These are phyloP conservation scores for Macrophya alboannulata DNA, from an alignment of 2,888 invertebrate species.

Conservation along the genomic window DNA sequence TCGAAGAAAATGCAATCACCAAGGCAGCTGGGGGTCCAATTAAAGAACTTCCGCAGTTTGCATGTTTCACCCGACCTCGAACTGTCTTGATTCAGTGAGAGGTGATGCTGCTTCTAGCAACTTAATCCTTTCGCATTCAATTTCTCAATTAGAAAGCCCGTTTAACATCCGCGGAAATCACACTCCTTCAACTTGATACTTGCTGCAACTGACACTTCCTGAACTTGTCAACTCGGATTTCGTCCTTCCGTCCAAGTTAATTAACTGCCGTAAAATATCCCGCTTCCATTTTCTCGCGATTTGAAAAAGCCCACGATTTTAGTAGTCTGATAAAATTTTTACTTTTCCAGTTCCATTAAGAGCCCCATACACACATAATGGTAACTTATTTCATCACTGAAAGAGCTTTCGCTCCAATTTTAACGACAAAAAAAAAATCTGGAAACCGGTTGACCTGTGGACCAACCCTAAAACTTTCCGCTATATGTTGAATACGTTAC, in stretches of 20 bases:
- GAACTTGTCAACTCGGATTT: not conserved
- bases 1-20: constrained; percentile 41
- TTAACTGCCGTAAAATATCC: not conserved
- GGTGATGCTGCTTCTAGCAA: not conserved
- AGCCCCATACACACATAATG: not conserved
- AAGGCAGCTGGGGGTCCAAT: constrained; percentile 10
- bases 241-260: not conserved
- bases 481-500: too few species aligned
- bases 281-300: not conserved
- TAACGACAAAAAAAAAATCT: too few species aligned
- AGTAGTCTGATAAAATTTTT: not conserved
- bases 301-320: not conserved
- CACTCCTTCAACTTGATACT: not conserved
- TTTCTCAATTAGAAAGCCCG: constrained; percentile 14
- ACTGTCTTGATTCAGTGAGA: constrained; percentile 18
- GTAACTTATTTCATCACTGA: not conserved
- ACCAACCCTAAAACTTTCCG: too few species aligned
- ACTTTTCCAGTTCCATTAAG: not conserved
- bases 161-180: not conserved
- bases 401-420: too few species aligned
- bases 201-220: not conserved
- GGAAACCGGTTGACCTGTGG: too few species aligned
- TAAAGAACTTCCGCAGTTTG: constrained; percentile 47
- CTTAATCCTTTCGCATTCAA: constrained; percentile 23
- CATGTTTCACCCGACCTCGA: constrained; percentile 30